phyloP scores from a whole-genome alignment of 1,140 invertebrate species.

The Brachionus koreanus region DNA sequence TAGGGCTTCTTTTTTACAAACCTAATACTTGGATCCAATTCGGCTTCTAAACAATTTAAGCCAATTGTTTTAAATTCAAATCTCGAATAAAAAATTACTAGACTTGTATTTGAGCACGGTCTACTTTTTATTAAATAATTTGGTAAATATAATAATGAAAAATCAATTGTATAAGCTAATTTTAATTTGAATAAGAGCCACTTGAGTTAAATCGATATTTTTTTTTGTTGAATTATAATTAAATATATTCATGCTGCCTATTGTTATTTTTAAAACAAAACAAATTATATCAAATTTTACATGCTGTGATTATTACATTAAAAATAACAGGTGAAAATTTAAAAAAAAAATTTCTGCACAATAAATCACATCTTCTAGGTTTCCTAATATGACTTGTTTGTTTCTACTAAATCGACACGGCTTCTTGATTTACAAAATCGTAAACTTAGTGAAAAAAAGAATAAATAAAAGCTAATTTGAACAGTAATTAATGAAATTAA shows the following conservation, averaged over 20 bases:
- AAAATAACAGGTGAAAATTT: neutral
- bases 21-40: neutral
- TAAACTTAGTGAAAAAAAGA: no score
- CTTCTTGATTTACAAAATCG: no score
- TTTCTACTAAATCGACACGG: no score
- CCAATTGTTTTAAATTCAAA: neutral
- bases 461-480: no score
- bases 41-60: neutral
- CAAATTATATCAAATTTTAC: neutral
- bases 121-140: conserved; percentile 2
- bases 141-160: neutral
- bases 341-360: no score
- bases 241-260: neutral
- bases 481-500: no score
- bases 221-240: neutral
- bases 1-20: neutral
- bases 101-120: neutral
- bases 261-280: neutral
- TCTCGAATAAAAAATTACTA: neutral
- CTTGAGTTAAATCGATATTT: conserved; percentile 2
- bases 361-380: no score
- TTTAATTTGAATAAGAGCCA: neutral
- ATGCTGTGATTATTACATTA: neutral
- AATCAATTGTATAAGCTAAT: neutral
- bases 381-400: no score